Conservation (phyloP, 2,888 invertebrate species). For the Drosophila algonquin region DNA sequence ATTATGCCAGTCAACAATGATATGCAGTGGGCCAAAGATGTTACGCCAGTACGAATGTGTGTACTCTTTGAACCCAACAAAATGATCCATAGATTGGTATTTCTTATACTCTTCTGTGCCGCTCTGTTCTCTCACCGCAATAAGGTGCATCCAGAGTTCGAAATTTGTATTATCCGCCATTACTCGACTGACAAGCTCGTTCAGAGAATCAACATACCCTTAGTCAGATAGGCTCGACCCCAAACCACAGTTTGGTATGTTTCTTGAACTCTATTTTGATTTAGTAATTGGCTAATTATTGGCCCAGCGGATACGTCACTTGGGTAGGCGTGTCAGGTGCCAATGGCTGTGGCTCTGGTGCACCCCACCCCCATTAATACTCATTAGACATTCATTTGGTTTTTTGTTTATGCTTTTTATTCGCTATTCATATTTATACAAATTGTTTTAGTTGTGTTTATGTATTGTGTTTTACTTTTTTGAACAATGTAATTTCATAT, state of each 20-base stretch:
- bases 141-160: too few relatives aligned
- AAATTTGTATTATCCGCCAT: too few relatives aligned
- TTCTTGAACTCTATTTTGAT: constrained; percentile 28
- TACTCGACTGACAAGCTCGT: not conserved
- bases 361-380: constrained; percentile 1
- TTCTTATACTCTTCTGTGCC: not conserved
- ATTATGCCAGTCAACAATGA: constrained; percentile 49
- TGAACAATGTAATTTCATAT: constrained; percentile 55
- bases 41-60: not conserved
- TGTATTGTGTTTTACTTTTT: constrained; percentile 42
- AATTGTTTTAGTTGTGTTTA: constrained; percentile 58
- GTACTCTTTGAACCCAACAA: not conserved
- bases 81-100: not conserved
- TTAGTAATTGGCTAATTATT: constrained; percentile 46
- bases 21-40: constrained; percentile 36
- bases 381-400: constrained; percentile 26
- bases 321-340: not conserved
- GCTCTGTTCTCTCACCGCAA: too few relatives aligned
- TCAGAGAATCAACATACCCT: constrained; percentile 5
- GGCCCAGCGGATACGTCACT: constrained; percentile 9
- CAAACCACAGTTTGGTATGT: not conserved
- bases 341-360: not conserved
- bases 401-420: constrained; percentile 72
- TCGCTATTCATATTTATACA: constrained; percentile 64
- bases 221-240: not conserved